Evolutionary conservation across 2,888 invertebrate species (phyloP), one percentile per base, ranked within the genome.

Genomic region (Microctonus aethiopoides): DNA sequence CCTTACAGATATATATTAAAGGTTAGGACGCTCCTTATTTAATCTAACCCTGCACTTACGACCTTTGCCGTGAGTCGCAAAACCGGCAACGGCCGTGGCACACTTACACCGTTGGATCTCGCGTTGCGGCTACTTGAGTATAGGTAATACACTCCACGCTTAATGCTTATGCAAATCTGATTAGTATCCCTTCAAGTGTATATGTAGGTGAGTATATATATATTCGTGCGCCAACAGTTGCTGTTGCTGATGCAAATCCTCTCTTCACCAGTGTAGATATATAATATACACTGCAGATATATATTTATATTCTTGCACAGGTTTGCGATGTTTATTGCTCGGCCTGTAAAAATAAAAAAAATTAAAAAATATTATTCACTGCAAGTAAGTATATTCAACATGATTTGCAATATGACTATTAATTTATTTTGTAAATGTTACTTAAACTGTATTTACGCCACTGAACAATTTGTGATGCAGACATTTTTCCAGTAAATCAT

Each of bases 101-200:
- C 79, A 81, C 82, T 82, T 81, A 77, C 74, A 68, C 71, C 74
- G 75, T 78, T 77, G 76, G 79, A 77, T 76, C 51, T n/a, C n/a
- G 74, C 75, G 51, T 67, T 51, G 24, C 24, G 54, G 71, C 74
- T 62, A 56, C 66, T 71, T 41, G 57, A 41, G 20, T 51, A 16
- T 46, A 46, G 46, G 46, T 46, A 46, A 46, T 52, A 52, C 68
- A 68, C 67, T 69, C 67, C 59, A 69, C 72, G 68, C 69, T 72
- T 67, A 72, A 72, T 72, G 72, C 72, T 73, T 75, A 75, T 75
- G 76, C 76, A 74, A 76, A 76, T 76, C 72, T 72, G 72, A 75
- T 75, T 75, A 73, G 72, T 74, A 67, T 60, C 46, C 46, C 46
- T 46, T 46, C 16, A 46, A 46, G 16, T 16, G 20, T 46, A 16